Conservation (phyloP, 2,113 vertebrate species). For the Microcebus murinus region DNA sequence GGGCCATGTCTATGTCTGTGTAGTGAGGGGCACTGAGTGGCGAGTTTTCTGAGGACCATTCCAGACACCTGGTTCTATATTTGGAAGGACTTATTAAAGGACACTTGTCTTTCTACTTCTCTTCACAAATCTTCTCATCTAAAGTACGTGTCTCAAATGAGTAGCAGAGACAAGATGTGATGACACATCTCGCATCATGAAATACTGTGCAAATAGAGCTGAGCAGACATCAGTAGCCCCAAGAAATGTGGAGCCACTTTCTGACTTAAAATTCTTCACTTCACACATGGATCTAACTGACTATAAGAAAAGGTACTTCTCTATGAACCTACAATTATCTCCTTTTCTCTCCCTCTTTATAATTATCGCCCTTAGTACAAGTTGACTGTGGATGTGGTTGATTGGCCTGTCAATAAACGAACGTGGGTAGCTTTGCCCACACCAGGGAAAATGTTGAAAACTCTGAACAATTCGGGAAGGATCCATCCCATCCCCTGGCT, state of each 20-base stretch:
- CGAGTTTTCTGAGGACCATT: not conserved
- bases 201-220: not conserved
- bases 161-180: not conserved
- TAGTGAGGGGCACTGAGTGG: fast-evolving
- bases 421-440: not conserved
- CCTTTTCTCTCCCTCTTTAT: not conserved
- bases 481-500: not conserved
- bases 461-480: not conserved
- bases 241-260: not conserved
- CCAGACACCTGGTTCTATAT: constrained; percentile 20
- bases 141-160: not conserved
- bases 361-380: constrained; percentile 1
- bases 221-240: not conserved
- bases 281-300: constrained; percentile 3
- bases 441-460: not conserved
- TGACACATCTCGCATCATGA: not conserved
- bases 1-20: not conserved
- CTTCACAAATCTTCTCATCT: constrained; percentile 53
- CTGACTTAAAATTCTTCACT: constrained; percentile 32
- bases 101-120: constrained; percentile 35
- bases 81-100: constrained; percentile 14
- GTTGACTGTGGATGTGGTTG: not conserved
- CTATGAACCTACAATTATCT: constrained; percentile 13
- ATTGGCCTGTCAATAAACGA: not conserved
- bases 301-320: constrained; percentile 5